Evolutionary conservation across 2,113 vertebrate genomes (phyloP).

Genomic region (Meleagris gallopavo): DNA sequence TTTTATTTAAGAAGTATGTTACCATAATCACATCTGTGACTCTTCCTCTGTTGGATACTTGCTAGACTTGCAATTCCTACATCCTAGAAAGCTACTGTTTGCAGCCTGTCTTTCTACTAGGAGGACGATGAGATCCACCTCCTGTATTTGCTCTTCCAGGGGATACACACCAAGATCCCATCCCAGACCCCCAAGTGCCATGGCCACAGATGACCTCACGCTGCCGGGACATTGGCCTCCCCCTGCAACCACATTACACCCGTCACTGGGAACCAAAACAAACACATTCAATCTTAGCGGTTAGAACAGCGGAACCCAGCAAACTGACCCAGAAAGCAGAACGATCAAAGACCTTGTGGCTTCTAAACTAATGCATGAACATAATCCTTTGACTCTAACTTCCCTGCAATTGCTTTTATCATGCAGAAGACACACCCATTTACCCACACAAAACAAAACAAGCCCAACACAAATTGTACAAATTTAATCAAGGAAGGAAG

Average conservation of each 20-base stretch:
- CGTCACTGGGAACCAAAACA: neutral
- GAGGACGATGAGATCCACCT: neutral
- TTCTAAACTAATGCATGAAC: neutral
- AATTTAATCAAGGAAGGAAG: constrained; percentile 61
- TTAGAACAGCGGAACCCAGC: neutral
- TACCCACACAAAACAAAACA: constrained; percentile 65
- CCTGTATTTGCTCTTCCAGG: neutral
- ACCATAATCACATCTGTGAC: neutral
- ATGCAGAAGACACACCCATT: constrained; percentile 45
- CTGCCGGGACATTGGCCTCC: neutral
- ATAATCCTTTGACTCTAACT: neutral
- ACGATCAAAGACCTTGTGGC: neutral
- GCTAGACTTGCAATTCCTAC: neutral
- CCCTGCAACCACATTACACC: neutral
- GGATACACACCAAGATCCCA: neutral
- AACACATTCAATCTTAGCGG: neutral
- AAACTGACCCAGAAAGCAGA: neutral
- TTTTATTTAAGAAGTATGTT: neutral
- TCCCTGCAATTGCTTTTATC: constrained; percentile 21
- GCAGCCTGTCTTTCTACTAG: neutral
- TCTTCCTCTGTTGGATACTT: neutral
- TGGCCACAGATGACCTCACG: neutral
- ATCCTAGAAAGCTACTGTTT: neutral
- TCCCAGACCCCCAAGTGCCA: neutral
- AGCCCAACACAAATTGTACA: constrained; percentile 17